Conservation (phyloP, 2,797 vertebrate species). For the Danio aesculapii region DNA sequence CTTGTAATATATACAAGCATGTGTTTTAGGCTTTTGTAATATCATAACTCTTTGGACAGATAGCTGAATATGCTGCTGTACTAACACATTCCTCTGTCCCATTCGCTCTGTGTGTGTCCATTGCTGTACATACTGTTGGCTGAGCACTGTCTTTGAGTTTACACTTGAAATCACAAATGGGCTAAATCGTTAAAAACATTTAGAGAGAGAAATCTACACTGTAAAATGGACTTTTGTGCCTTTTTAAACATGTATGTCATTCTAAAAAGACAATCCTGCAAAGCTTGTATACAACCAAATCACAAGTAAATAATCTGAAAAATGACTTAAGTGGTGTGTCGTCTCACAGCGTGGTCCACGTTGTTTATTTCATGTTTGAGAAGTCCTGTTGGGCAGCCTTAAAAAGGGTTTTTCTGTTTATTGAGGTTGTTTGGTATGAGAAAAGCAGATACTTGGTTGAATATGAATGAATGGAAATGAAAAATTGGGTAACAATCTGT, state of each 20-base stretch:
- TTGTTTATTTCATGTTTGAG: too few relatives aligned
- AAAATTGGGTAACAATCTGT: too few relatives aligned
- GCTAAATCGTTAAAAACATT: conserved; percentile 70
- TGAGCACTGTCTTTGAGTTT: conserved; percentile 86
- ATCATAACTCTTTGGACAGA: conserved; percentile 45
- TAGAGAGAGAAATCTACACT: conserved; percentile 62
- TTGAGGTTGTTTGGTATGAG: too few relatives aligned
- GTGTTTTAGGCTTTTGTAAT: conserved; percentile 63
- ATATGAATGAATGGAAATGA: too few relatives aligned
- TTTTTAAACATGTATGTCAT: conserved; percentile 87
- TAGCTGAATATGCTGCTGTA: conserved; percentile 57
- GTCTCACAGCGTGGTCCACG: neutral
- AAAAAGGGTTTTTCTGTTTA: neutral
- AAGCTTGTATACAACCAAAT: conserved; percentile 87
- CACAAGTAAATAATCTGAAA: conserved; percentile 80
- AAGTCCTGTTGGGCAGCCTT: neutral
- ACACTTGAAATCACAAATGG: conserved; percentile 86
- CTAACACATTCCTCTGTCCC: conserved; percentile 65
- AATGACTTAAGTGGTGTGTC: conserved; percentile 1
- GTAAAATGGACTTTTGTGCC: conserved; percentile 88
- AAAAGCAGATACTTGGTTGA: too few relatives aligned
- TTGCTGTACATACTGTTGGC: conserved; percentile 80
- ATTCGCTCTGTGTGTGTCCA: conserved; percentile 74
- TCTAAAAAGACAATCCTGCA: conserved; percentile 87
- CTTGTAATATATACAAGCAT: conserved; percentile 80